Base-by-base conservation (phyloP, 2,113 vertebrate species). In the Madoqua kirkii region DNA sequence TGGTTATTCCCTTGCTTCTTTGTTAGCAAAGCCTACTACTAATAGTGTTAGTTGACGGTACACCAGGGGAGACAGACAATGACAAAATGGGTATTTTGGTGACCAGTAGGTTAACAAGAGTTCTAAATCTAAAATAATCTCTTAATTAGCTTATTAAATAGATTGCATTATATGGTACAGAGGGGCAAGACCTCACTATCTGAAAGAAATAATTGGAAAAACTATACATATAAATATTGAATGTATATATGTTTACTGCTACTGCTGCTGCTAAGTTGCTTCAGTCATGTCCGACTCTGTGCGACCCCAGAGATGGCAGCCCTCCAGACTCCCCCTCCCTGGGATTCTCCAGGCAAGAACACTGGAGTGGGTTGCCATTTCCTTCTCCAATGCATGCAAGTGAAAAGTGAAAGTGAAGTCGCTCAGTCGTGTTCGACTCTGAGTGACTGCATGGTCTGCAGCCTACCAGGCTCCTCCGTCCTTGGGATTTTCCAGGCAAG, bases 121-220 rank as follows among this genome's bases (percentile, higher is more conserved):
- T 92, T 94, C 67, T 95, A 87, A 91, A 94, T 89, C 21, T 88
- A 79, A 79, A 90, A 60, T 1, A 50, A 17, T 84, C 7, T 31
- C 13, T 78, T 88, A n/a, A 16, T 95, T 81, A 11, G 48, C 89
- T 93, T n/a, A 59, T 82, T 94, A 84, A 96, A 10, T 83, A 15
- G 45, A 85, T 87, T 93, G 9, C 27, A 27, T 55, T 40, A 2
- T 25, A 79, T 85, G 52, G 40, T n/a, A 93, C 27, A 74, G 48
- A 83, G 40, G 8, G n/a, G 50, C 11, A 96, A 67, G 11, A 52
- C 31, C 6, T 95, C 55, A 78, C 25, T 83, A 78, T 74, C 23
- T 87, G 52, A 91, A 86, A 84, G 7, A 88, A 89, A 62, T 45
- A 95, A 92, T 48, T 96, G 3, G 21, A 86, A 95, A 95, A 93